A percentile compares a stretch with the other conserved stretches of the same genome.
Evolutionary conservation across 2,888 invertebrate genomes (phyloP).

Genomic region (Polymixis flavicincta): DNA sequence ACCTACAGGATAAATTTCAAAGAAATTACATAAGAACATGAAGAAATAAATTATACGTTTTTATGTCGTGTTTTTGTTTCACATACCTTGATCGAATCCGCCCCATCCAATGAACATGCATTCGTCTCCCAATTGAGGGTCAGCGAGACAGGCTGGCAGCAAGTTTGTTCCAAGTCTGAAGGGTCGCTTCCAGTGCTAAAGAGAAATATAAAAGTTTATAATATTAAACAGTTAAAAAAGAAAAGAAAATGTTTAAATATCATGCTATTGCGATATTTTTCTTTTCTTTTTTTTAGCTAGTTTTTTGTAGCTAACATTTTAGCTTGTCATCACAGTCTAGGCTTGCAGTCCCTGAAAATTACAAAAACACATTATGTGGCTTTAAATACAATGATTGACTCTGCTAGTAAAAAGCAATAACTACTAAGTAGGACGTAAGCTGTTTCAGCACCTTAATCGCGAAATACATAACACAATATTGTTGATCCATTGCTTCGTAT

Average conservation of each 20-base stretch:
- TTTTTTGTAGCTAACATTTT: background rate
- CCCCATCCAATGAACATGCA: slow-evolving; percentile 86
- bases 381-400: background rate
- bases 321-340: background rate
- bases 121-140: slow-evolving; percentile 74
- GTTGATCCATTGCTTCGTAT: too few relatives aligned
- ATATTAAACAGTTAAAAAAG: background rate
- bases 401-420: background rate
- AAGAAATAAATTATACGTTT: background rate
- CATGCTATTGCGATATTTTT: too few relatives aligned
- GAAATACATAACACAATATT: too few relatives aligned
- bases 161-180: slow-evolving; percentile 75
- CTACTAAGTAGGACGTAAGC: background rate
- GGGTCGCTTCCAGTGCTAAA: slow-evolving; percentile 83
- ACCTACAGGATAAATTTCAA: background rate
- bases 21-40: background rate
- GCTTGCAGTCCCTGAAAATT: background rate
- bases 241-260: background rate
- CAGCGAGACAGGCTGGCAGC: slow-evolving; percentile 82
- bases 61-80: background rate
- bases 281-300: too few relatives aligned
- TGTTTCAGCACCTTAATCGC: too few relatives aligned
- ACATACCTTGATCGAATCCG: slow-evolving; percentile 83
- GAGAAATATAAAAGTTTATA: background rate
- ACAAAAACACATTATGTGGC: background rate